Evolutionary conservation across 2,113 vertebrate genomes (phyloP), one percentile per base, ranked within the genome.

Genomic region (Indicator indicator): DNA sequence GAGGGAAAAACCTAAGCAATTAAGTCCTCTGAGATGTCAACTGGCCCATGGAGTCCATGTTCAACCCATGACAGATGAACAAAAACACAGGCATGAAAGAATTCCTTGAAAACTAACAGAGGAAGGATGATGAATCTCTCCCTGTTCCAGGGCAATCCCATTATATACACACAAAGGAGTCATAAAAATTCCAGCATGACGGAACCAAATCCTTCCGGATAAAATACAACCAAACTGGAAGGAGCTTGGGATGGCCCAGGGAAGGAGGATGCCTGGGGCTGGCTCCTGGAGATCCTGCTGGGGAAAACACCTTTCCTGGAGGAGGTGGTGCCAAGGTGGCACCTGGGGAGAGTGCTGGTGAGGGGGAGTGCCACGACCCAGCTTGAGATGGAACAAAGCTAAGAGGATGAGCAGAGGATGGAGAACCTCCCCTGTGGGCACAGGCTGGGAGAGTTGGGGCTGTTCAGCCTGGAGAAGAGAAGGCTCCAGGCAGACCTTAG

Each of bases 131-230:
- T 97, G 91, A 95, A 97, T 97, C 86, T 60, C 94, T 89, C 80
- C 30, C 77, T 65, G 81, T 97, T 95, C 74, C 89, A 90, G 91
- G 93, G 93, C 80, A 92, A 96, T 94, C 23, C 0, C 71, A 52
- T 94, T 96, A 94, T 95, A 68, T 95, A 97, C 95, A 96, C 96
- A 97, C 90, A 71, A 91, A 96, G 86, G 88, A 96, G 97, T 89
- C 88, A 96, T 97, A 96, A 97, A 97, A 97, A 97, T 97, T 96
- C 95, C 95, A 89, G 77, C 62, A 77, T 85, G 96, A 96, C 38
- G 76, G 95, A 95, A 96, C 87, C 46, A 93, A 97, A 94, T 74
- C 95, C 77, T 93, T 38, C n/a, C 67, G 67, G 93, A 95, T 86
- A 86, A 94, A 97, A 94, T 78, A 75, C 83, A 95, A 89, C 83